These are phyloP conservation scores for Bombus confusus DNA, from an alignment of 1,140 invertebrate genomes.

Conservation along the genomic window DNA sequence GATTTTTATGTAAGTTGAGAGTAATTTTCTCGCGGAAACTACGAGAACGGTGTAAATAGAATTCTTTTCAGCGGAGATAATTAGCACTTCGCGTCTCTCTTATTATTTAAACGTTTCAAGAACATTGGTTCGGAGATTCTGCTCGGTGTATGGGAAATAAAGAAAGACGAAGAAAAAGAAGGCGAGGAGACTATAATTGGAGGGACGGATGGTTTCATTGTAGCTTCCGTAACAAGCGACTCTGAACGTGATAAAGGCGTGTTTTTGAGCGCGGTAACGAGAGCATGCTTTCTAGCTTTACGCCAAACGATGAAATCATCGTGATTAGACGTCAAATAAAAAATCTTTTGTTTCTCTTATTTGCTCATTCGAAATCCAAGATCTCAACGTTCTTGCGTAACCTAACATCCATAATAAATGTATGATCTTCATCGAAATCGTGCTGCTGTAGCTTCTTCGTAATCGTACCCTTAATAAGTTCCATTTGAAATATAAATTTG, in stretches of 20 bases:
- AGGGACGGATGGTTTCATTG: conserved; percentile 60
- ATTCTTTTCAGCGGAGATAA: conserved; percentile 32
- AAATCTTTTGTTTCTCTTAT: conserved; percentile 3
- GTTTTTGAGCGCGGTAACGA: conserved; percentile 44
- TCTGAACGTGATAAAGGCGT: conserved; percentile 32
- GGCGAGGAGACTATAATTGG: conserved; percentile 52
- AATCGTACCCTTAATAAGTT: background rate
- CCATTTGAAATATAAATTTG: background rate
- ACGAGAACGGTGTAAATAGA: conserved; percentile 11
- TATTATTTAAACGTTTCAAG: conserved; percentile 25
- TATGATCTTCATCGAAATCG: background rate
- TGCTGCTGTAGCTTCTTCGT: too few relatives aligned
- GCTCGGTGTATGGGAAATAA: background rate
- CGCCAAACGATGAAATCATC: conserved; percentile 23
- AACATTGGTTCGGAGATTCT: background rate
- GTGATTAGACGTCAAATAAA: conserved; percentile 39
- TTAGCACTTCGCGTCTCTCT: conserved; percentile 18
- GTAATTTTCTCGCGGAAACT: conserved; percentile 12
- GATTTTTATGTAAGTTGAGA: background rate
- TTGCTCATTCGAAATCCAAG: background rate
- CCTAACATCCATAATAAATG: background rate
- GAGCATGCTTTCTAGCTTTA: conserved; percentile 25
- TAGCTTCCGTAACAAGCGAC: conserved; percentile 52
- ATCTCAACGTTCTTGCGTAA: too few relatives aligned
- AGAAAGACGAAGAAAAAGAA: background rate